Evolutionary conservation across 2,888 invertebrate species (phyloP).

Genomic region (Ormyrus nitidulus): DNA sequence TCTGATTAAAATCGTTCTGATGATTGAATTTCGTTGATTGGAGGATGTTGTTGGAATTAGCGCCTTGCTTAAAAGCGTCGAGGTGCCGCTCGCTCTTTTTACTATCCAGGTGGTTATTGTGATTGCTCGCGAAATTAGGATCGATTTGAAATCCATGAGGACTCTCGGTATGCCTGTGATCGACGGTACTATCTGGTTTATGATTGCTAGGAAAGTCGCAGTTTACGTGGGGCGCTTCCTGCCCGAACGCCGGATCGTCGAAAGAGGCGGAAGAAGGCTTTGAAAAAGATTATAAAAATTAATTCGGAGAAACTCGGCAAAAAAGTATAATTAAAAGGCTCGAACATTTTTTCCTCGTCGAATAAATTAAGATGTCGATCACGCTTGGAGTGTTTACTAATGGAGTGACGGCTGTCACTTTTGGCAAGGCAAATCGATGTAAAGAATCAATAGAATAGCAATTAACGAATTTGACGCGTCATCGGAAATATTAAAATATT

Average conservation of each 20-base stretch:
- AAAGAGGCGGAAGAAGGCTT: slow-evolving; percentile 56
- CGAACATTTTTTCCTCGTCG: too few relatives aligned
- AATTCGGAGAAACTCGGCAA: neutral
- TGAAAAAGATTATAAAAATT: neutral
- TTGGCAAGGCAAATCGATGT: too few relatives aligned
- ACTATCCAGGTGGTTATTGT: slow-evolving; percentile 1
- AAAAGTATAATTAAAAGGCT: too few relatives aligned
- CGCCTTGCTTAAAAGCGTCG: slow-evolving; percentile 24
- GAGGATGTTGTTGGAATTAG: slow-evolving; percentile 37
- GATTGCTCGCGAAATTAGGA: slow-evolving; percentile 40
- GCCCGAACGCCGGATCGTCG: slow-evolving; percentile 52
- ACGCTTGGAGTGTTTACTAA: too few relatives aligned
- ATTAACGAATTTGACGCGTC: too few relatives aligned
- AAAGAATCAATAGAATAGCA: too few relatives aligned
- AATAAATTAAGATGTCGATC: too few relatives aligned
- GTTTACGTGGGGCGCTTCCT: slow-evolving; percentile 47
- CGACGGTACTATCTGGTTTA: slow-evolving; percentile 41
- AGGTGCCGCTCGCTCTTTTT: slow-evolving; percentile 48
- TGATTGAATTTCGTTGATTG: slow-evolving; percentile 52
- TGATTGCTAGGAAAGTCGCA: slow-evolving; percentile 52
- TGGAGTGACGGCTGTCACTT: too few relatives aligned
- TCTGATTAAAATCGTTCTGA: slow-evolving; percentile 35
- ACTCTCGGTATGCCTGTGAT: slow-evolving; percentile 10
- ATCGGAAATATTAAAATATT: neutral
- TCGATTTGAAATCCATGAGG: slow-evolving; percentile 54